These are phyloP conservation scores for Gobio occitaniae DNA, from an alignment of 2,797 vertebrate genomes.

Conservation along the genomic window DNA sequence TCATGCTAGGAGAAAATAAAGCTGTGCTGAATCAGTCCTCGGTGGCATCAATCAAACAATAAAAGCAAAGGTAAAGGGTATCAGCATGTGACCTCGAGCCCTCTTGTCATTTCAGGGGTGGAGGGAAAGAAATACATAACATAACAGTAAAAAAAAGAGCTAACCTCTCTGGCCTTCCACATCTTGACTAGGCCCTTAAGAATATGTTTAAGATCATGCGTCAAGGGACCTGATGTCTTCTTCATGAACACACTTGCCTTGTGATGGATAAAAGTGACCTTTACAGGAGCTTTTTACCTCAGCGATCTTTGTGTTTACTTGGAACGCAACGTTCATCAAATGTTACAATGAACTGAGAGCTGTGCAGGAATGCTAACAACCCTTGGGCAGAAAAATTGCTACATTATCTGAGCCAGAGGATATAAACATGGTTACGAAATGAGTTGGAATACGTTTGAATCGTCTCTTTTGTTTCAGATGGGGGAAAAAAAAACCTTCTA, in stretches of 20 bases:
- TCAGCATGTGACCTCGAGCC: background rate
- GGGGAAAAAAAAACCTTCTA: background rate
- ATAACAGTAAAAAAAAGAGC: conserved; percentile 2
- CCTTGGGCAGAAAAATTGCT: background rate
- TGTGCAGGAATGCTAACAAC: background rate
- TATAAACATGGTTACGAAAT: background rate
- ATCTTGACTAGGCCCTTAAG: conserved; percentile 13
- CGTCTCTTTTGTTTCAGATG: background rate
- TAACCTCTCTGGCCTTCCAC: conserved; percentile 20
- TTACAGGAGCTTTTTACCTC: conserved; percentile 44
- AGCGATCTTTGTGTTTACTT: conserved; percentile 4
- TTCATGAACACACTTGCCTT: conserved; percentile 36
- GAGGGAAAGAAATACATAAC: conserved; percentile 4
- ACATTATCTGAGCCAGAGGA: background rate
- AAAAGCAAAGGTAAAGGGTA: conserved; percentile 33
- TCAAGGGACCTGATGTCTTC: conserved; percentile 47
- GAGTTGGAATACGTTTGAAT: background rate
- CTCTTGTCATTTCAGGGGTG: conserved; percentile 18
- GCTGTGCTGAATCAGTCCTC: background rate
- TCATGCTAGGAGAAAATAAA: conserved; percentile 33
- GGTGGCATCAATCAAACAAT: conserved; percentile 40
- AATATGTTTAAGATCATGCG: conserved; percentile 37
- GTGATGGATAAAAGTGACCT: conserved; percentile 50
- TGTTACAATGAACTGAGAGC: background rate
- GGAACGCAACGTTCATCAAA: conserved; percentile 13